Conservation (phyloP, 2,797 vertebrate genomes). For the Brotula barbata region DNA sequence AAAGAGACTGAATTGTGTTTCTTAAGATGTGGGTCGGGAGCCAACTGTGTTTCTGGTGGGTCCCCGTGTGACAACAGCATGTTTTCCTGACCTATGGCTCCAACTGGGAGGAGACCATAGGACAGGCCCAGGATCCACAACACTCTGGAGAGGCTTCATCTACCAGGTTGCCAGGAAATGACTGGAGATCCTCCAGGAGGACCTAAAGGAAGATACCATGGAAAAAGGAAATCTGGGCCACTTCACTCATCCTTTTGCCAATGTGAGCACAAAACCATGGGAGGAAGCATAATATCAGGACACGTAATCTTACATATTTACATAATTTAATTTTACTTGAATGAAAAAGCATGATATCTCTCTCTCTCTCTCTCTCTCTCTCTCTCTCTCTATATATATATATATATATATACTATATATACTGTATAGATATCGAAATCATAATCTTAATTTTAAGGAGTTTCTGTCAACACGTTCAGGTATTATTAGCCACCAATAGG, state of each 20-base stretch:
- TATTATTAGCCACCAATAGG: constrained; percentile 56
- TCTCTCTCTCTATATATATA: no score
- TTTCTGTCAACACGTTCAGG: no score
- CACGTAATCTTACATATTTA: no score
- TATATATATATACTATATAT: no score
- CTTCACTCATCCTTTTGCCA: background rate
- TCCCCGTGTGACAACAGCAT: background rate
- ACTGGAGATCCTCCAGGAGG: background rate
- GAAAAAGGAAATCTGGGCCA: background rate
- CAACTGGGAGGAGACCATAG: background rate
- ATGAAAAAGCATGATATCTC: no score
- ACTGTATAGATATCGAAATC: no score
- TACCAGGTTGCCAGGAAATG: background rate
- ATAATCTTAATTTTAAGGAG: no score
- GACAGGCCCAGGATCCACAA: background rate
- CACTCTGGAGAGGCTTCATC: background rate
- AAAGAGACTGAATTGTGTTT: background rate
- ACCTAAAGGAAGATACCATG: background rate
- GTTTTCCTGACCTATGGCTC: constrained; percentile 3
- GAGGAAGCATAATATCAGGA: no score
- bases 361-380: no score
- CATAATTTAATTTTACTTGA: no score
- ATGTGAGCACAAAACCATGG: background rate
- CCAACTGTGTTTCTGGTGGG: background rate
- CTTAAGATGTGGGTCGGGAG: constrained; percentile 1